phyloP scores from a whole-genome alignment of 2,113 vertebrate species.

The human region DNA sequence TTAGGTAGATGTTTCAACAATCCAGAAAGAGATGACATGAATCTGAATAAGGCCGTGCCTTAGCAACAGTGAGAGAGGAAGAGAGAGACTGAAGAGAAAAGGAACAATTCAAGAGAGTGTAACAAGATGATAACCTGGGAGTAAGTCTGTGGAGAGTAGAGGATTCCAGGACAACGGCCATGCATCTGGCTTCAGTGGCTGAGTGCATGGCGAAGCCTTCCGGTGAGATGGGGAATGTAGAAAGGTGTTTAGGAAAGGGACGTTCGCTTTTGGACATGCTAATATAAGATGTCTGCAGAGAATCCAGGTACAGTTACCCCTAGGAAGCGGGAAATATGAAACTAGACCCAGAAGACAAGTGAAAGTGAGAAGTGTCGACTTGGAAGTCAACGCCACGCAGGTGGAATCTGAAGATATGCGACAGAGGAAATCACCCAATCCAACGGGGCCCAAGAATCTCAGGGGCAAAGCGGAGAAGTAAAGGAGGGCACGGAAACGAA shows the following conservation, averaged over 20 bases:
- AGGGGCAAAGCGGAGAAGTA: background rate
- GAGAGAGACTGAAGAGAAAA: background rate
- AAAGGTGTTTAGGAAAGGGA: background rate
- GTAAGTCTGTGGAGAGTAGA: background rate
- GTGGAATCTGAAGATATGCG: background rate
- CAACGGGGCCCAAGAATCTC: background rate
- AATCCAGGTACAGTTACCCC: background rate
- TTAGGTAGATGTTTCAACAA: background rate
- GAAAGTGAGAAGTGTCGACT: background rate
- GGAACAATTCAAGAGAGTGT: background rate
- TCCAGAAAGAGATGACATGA: background rate
- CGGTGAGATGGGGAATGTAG: background rate
- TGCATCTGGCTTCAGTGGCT: background rate
- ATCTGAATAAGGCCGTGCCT: background rate
- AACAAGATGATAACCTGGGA: background rate
- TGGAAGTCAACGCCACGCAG: background rate
- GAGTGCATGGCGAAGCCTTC: background rate
- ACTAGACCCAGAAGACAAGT: background rate
- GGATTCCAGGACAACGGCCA: accelerated
- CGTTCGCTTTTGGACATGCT: background rate
- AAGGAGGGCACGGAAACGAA: background rate
- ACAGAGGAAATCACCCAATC: background rate
- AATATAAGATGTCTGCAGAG: background rate
- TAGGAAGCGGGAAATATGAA: background rate
- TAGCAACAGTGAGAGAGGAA: background rate